Base-by-base conservation (phyloP, 2,888 invertebrate genomes). In the Amiota minor region DNA sequence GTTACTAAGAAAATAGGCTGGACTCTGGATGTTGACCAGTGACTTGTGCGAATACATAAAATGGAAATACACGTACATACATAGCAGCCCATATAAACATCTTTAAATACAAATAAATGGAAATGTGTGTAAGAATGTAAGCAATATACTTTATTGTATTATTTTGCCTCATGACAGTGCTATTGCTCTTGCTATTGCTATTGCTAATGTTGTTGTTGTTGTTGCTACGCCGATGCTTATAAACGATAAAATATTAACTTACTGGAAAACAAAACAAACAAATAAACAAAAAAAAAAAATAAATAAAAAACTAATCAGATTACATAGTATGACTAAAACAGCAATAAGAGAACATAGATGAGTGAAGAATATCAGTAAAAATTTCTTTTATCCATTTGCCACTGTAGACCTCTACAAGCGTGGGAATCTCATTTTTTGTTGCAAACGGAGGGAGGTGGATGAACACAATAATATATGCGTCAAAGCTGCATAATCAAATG, bases 111-210 rank as follows among this genome's bases (percentile, higher is more conserved):
- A 74, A 73, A 72, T 76, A 79, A 81, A 82, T 79, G 81, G 79
- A 77, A 77, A 81, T 81, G 82, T 79, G 76, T 77, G 75, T 72
- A 81, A 81, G 82, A 81, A 81, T 82, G 81, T 82, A 79, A 77
- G 76, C 78, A 79, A 79, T 81, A 79, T 78, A 72, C 74, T 74
- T 76, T 78, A 78, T 78, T 79, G 72, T 56, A 55, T 78, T 72
- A 73, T 80, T 73, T 77, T 70, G 72, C 79, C 73, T 71, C 74
- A 61, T 20, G 61, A 35, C 62, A 23, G 23, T 62, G 62, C n/a
- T 65, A 16, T 62, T n/a, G 14, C 20, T 65, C 0, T 65, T 65
- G 64, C 16, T 64, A n/a, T 64, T 62, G 62, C 45, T 62, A n/a
- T 47, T 64, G 45, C 47, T 56, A 18, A 10, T 56, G 9, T 20